phyloP scores from a whole-genome alignment of 2,888 invertebrate species.

The Oxystoma pomonae region DNA sequence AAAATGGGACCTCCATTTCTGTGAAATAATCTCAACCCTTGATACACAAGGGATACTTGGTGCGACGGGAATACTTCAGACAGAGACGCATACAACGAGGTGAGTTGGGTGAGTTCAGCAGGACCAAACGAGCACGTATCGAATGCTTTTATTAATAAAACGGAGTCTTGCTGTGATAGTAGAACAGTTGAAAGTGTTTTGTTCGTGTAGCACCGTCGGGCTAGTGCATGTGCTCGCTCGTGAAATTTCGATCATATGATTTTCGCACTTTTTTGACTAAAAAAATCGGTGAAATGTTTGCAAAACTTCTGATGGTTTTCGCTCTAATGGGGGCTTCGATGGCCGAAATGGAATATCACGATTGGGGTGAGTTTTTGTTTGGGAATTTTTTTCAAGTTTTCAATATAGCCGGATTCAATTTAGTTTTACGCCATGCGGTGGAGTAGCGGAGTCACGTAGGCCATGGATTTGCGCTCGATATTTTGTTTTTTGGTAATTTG shows the following conservation, averaged over 20 bases:
- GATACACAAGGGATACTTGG: too few relatives aligned
- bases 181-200: not conserved
- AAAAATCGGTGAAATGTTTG: constrained; percentile 29
- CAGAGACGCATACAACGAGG: too few relatives aligned
- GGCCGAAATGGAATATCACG: constrained; percentile 27
- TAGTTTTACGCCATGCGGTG: constrained; percentile 33
- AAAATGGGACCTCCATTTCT: too few relatives aligned
- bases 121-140: not conserved
- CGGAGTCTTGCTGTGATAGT: not conserved
- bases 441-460: constrained; percentile 33
- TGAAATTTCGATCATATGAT: not conserved
- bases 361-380: constrained; percentile 40
- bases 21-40: too few relatives aligned
- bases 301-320: constrained; percentile 29
- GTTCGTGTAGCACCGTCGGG: not conserved
- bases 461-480: constrained; percentile 21
- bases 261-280: constrained; percentile 7
- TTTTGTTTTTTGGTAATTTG: constrained; percentile 4
- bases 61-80: too few relatives aligned
- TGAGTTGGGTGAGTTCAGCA: not conserved
- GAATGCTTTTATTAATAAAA: not conserved
- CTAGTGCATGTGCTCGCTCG: not conserved
- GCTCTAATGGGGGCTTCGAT: constrained; percentile 18
- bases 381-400: constrained; percentile 9
- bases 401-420: not conserved